Evolutionary conservation across 1,140 invertebrate genomes (phyloP), one percentile per base, ranked within the genome.

Genomic region (Drosophila bipectinata): DNA sequence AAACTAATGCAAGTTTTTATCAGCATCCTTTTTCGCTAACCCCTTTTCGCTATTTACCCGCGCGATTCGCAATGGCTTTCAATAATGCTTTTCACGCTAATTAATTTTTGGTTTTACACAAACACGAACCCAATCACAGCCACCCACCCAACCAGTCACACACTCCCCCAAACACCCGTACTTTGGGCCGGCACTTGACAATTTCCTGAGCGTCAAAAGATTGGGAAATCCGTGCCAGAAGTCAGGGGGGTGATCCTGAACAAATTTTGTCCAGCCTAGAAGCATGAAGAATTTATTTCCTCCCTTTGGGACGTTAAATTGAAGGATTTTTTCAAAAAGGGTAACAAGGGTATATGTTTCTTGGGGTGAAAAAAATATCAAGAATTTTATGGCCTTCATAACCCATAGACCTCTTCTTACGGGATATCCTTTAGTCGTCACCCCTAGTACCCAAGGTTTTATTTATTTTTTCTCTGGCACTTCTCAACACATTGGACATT

Each of bases 71-170:
- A 53, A 68, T 61, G 66, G 64, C 60, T 75, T 79, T 89, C 73
- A 73, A 84, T 77, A 88, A 88, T 89, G 74, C 77, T 89, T 88
- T 88, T 88, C 79, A 89, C 84, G 85, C 84, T 89, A 88, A 88
- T 88, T 88, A 90, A 90, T 88, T 88, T 88, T 74, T 44, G 72
- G 79, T 79, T 72, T 79, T 68, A 55, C 77, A 81, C 78, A 62
- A 45, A 62, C 48, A 39, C 48, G 73, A 62, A 63, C 57, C 54
- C 60, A 72, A 60, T 62, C 63, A 63, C 45, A 44, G 47, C 41
- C 62, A 28, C 44, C 52, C 56, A 62, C 49, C 26, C 56, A 62
- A 45, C 26, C 26, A 28, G 1, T 0, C 26, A 28, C 26, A 28
- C 26, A 28, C 26, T 6, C 26, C 26, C 26, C 26, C 21, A 21